phyloP scores from a whole-genome alignment of 2,113 vertebrate genomes.

The Onychorhynchus coronatus region DNA sequence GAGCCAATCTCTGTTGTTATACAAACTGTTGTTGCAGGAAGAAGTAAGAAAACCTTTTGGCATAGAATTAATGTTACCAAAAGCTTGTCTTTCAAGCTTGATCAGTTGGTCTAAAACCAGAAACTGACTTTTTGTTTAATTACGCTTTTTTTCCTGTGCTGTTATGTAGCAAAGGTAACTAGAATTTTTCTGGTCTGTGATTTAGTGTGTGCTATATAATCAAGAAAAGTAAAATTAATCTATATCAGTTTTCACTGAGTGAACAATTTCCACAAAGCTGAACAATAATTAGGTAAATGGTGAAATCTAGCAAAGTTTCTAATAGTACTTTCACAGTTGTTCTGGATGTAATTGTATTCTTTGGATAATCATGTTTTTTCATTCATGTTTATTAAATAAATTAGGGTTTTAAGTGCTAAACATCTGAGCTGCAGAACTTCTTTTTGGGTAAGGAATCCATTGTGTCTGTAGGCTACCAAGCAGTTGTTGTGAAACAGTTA shows the following conservation, averaged over 20 bases:
- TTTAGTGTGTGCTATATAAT: neutral
- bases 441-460: neutral
- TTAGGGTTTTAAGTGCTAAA: neutral
- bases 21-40: neutral
- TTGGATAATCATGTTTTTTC: neutral
- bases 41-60: neutral
- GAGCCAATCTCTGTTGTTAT: neutral
- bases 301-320: neutral
- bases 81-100: neutral
- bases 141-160: neutral
- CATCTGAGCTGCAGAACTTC: neutral
- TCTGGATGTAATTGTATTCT: neutral
- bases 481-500: neutral
- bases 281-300: neutral
- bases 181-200: neutral
- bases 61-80: neutral
- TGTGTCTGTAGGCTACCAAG: neutral
- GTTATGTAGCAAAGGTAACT: neutral
- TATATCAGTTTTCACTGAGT: neutral
- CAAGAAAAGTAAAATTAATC: neutral
- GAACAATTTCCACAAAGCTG: neutral
- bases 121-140: neutral
- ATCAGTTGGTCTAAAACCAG: neutral
- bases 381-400: neutral
- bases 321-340: neutral